Evolutionary conservation across 2,113 vertebrate species (phyloP).

Genomic region (Columbina picui): DNA sequence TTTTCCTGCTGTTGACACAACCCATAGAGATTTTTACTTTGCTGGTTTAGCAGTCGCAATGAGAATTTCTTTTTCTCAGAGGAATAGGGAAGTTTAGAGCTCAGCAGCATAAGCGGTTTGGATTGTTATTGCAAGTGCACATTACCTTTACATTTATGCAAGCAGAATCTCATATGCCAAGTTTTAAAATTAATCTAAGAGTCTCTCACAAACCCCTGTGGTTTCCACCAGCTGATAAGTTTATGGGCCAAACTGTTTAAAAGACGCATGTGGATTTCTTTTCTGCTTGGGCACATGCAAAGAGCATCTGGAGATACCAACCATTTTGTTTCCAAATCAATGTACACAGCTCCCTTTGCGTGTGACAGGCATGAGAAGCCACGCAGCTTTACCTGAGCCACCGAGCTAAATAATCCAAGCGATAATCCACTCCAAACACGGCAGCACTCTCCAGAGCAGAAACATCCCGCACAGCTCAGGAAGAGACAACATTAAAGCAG

Average conservation of each 20-base stretch:
- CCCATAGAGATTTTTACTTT: conserved; percentile 16
- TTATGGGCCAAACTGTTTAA: neutral
- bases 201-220: neutral
- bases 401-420: neutral
- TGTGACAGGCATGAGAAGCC: neutral
- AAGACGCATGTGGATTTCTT: neutral
- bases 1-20: neutral
- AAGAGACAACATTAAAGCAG: neutral
- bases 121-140: neutral
- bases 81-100: neutral
- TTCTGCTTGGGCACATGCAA: neutral
- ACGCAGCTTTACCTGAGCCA: neutral
- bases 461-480: neutral
- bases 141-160: conserved; percentile 48
- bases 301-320: neutral
- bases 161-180: neutral
- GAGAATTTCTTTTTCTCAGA: conserved; percentile 23
- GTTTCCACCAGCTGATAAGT: conserved; percentile 10
- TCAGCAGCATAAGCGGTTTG: neutral
- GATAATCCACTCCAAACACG: neutral
- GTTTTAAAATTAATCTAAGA: conserved; percentile 9
- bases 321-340: neutral
- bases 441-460: neutral
- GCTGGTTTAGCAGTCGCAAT: neutral
- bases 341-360: fast-evolving